phyloP scores from a whole-genome alignment of 2,797 vertebrate species.

The Chanos chanos region DNA sequence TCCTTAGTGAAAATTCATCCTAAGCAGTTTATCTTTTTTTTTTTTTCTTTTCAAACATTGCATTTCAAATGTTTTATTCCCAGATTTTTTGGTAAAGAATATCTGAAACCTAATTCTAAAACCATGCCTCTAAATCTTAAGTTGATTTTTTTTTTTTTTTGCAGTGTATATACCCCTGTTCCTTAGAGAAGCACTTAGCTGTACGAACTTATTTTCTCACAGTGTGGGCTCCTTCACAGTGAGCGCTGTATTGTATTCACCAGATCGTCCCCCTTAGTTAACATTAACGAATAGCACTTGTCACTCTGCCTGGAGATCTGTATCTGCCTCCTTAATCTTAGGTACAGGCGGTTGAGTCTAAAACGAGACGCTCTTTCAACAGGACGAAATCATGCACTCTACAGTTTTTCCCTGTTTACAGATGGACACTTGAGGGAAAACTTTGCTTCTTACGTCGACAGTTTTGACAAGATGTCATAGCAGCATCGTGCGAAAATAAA shows the following conservation, averaged over 20 bases:
- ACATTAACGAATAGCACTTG: conserved; percentile 95
- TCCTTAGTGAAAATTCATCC: too few relatives aligned
- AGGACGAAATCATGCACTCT: conserved; percentile 97
- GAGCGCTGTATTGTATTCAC: conserved; percentile 58
- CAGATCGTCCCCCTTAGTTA: conserved; percentile 75
- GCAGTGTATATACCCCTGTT: conserved; percentile 31
- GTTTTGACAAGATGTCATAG: conserved; percentile 77
- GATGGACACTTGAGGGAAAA: conserved; percentile 92
- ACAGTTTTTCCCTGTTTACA: conserved; percentile 99
- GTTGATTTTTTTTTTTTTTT: conserved; percentile 17
- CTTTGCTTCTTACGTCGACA: conserved; percentile 84
- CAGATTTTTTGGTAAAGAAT: too few relatives aligned
- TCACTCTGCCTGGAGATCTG: conserved; percentile 93
- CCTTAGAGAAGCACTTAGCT: conserved; percentile 38
- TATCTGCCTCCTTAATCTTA: conserved; percentile 95
- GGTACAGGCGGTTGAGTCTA: conserved; percentile 98
- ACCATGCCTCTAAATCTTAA: neutral
- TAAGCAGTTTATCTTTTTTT: too few relatives aligned
- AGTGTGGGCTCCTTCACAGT: conserved; percentile 61
- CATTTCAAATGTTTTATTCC: too few relatives aligned
- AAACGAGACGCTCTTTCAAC: conserved; percentile 89
- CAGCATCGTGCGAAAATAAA: conserved; percentile 40
- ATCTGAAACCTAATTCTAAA: neutral
- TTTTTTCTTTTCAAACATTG: too few relatives aligned
- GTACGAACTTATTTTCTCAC: conserved; percentile 16